These are phyloP conservation scores for Cinclus cinclus DNA, from an alignment of 2,113 vertebrate genomes.

Conservation along the genomic window DNA sequence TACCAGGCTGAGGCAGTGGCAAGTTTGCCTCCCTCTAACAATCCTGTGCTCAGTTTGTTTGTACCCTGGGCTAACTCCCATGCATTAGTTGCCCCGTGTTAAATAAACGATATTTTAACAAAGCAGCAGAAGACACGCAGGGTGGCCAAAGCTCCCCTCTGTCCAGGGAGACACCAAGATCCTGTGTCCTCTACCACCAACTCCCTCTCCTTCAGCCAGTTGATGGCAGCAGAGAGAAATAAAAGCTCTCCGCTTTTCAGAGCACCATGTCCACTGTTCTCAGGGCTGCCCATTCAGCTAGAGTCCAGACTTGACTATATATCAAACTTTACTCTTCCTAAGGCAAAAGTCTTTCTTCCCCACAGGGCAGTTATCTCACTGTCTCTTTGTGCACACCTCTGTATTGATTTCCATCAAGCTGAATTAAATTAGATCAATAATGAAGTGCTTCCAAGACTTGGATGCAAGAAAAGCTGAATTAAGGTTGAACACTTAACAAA, in stretches of 20 bases:
- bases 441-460: neutral
- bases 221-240: slow-evolving; percentile 16
- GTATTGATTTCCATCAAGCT: neutral
- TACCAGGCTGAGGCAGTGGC: neutral
- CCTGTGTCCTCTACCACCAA: neutral
- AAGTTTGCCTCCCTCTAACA: neutral
- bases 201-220: neutral
- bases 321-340: neutral
- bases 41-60: neutral
- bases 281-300: neutral
- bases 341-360: neutral
- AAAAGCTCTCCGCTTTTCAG: neutral
- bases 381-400: neutral
- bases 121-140: neutral
- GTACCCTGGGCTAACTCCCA: neutral
- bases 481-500: neutral
- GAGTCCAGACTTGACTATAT: neutral
- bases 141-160: neutral
- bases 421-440: neutral
- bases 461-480: neutral
- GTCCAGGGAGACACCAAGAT: neutral
- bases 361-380: neutral
- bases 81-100: neutral
- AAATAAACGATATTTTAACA: neutral
- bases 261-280: neutral